Evolutionary conservation across 2,888 invertebrate genomes (phyloP).

Genomic region (Helleia helle): DNA sequence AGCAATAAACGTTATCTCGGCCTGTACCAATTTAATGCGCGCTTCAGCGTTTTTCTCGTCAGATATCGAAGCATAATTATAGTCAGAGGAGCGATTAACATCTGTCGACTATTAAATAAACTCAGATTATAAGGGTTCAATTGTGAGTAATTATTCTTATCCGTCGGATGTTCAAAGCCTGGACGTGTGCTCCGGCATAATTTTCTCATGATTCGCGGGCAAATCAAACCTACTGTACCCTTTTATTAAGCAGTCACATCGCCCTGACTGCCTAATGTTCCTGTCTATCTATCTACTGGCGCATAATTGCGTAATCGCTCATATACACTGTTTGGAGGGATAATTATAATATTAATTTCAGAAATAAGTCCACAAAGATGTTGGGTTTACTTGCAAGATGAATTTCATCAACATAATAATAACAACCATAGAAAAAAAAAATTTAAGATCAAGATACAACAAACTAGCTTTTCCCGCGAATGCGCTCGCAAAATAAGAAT

Average conservation of each 20-base stretch:
- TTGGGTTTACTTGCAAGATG: no score
- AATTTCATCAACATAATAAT: no score
- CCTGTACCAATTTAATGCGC: constrained; percentile 29
- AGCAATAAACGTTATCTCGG: constrained; percentile 32
- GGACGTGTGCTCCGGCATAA: constrained; percentile 48
- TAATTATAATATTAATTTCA: constrained; percentile 2
- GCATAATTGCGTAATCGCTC: constrained; percentile 21
- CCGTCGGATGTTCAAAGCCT: constrained; percentile 65
- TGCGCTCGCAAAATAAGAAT: no score
- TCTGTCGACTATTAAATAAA: constrained; percentile 73
- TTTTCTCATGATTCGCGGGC: constrained; percentile 70
- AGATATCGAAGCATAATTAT: constrained; percentile 67
- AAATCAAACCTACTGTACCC: constrained; percentile 62
- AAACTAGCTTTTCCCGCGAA: no score
- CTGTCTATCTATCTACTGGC: constrained; percentile 34
- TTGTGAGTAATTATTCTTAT: constrained; percentile 73
- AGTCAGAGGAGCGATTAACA: constrained; percentile 65
- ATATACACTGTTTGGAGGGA: constrained; percentile 1
- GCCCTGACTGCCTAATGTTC: constrained; percentile 56
- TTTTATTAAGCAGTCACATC: constrained; percentile 65
- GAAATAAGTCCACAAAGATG: not conserved
- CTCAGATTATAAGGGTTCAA: constrained; percentile 69
- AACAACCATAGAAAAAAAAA: no score
- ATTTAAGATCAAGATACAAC: no score
- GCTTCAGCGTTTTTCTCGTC: constrained; percentile 61